Evolutionary conservation across 1,140 invertebrate species (phyloP).

Genomic region (Nymphalis io): DNA sequence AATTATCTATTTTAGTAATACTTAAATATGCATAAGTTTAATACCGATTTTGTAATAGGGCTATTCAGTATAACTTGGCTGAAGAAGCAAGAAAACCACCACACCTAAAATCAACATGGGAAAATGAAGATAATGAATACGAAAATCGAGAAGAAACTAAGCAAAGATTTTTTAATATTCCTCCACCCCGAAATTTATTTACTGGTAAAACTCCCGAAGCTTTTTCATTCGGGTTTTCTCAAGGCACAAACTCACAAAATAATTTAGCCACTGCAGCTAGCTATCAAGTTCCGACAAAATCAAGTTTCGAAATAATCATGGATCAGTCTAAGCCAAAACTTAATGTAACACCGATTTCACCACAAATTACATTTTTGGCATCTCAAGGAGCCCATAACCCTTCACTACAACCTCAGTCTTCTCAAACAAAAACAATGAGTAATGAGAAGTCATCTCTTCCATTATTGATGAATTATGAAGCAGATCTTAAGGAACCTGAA

Average conservation of each 20-base stretch:
- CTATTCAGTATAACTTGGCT: constrained; percentile 75
- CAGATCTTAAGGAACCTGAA: constrained; percentile 52
- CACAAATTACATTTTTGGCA: constrained; percentile 75
- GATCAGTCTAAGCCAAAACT: constrained; percentile 56
- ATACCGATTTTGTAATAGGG: constrained; percentile 49
- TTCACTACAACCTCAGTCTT: constrained; percentile 46
- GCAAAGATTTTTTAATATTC: constrained; percentile 44
- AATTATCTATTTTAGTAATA: constrained; percentile 3
- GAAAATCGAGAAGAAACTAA: constrained; percentile 44
- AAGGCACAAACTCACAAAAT: constrained; percentile 53
- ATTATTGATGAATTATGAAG: constrained; percentile 71
- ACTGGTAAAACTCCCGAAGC: constrained; percentile 74
- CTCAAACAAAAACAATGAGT: constrained; percentile 49
- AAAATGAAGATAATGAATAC: constrained; percentile 52
- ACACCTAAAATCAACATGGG: constrained; percentile 57
- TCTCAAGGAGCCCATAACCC: constrained; percentile 73
- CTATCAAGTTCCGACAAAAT: constrained; percentile 53
- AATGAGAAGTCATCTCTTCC: constrained; percentile 61
- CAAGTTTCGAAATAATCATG: constrained; percentile 48
- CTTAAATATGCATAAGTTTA: constrained; percentile 2
- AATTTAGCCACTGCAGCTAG: constrained; percentile 57
- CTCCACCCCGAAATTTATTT: constrained; percentile 61
- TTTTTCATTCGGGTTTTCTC: constrained; percentile 64
- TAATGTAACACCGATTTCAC: constrained; percentile 61
- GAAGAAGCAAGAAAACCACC: constrained; percentile 73